phyloP scores from a whole-genome alignment of 2,113 vertebrate species.

The Eudyptes chrysolophus region DNA sequence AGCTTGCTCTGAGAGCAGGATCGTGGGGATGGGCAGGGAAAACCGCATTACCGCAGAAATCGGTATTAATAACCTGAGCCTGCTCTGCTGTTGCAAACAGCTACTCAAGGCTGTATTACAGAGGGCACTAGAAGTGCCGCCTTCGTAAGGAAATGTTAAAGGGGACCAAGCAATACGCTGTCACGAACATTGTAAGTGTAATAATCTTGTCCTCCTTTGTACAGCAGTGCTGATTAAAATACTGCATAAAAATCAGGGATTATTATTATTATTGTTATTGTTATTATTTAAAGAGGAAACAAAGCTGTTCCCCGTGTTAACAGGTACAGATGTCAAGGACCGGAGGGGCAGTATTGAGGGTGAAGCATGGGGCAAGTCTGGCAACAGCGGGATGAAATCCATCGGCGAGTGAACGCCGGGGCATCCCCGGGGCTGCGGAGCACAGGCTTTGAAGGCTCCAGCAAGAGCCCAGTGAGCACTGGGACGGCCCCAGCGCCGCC shows the following conservation, averaged over 20 bases:
- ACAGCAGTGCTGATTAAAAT: background rate
- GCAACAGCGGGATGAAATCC: background rate
- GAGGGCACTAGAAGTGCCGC: background rate
- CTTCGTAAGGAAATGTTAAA: background rate
- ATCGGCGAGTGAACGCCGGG: accelerated
- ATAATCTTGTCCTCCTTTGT: background rate
- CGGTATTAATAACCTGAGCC: background rate
- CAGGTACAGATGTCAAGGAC: background rate
- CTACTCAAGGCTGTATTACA: background rate
- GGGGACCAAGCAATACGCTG: background rate
- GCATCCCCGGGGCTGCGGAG: background rate
- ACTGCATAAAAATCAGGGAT: background rate
- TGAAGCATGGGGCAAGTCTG: background rate
- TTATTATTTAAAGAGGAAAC: background rate
- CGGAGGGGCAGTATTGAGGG: background rate
- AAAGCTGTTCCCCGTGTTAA: background rate
- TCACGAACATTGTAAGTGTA: background rate
- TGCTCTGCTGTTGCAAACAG: background rate
- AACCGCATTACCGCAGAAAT: background rate
- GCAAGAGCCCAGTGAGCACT: background rate
- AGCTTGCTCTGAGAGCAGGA: background rate
- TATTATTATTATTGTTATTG: too few relatives aligned
- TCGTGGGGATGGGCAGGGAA: background rate
- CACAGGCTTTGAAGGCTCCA: background rate
- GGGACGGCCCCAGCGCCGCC: accelerated